A percentile compares a stretch with the other conserved stretches of the same genome.
phyloP scores from a whole-genome alignment of 2,113 vertebrate species.

The Chaetodon auriga region DNA sequence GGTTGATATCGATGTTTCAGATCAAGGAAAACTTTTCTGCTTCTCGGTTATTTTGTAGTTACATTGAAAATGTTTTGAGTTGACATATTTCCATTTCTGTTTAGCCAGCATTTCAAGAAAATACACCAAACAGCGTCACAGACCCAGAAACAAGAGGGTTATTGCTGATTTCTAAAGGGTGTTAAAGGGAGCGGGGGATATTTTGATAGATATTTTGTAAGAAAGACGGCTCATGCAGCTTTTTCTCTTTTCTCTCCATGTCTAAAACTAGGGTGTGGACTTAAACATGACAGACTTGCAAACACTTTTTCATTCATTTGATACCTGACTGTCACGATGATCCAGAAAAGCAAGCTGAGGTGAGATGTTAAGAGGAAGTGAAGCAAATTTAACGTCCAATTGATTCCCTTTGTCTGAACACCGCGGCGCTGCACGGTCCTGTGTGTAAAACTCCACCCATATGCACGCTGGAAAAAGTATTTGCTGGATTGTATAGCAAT shows the following conservation, averaged over 20 bases:
- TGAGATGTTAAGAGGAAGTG: constrained; percentile 11
- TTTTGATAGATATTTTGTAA: not conserved
- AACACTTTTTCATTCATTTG: not conserved
- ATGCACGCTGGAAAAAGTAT: constrained; percentile 40
- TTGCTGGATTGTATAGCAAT: constrained; percentile 60
- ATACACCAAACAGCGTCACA: not conserved
- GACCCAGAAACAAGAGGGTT: not conserved
- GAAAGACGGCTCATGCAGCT: not conserved
- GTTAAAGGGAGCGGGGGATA: not conserved
- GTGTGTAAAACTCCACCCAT: constrained; percentile 50
- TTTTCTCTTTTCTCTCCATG: not conserved
- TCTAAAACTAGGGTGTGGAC: not conserved
- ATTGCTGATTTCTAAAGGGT: not conserved
- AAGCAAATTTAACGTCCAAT: constrained; percentile 16
- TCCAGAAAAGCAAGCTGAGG: constrained; percentile 19
- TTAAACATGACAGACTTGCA: not conserved
- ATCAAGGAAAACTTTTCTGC: constrained; percentile 6
- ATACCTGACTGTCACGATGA: not conserved
- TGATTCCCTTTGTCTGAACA: constrained; percentile 40
- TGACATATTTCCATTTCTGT: constrained; percentile 26
- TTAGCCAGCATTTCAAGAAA: not conserved
- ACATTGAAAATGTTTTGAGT: constrained; percentile 20
- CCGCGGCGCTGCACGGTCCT: constrained; percentile 8
- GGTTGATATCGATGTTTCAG: constrained; percentile 10
- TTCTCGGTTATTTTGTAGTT: constrained; percentile 11